Base-by-base conservation (phyloP, 2,113 vertebrate species). In the Paramormyrops kingsleyae region DNA sequence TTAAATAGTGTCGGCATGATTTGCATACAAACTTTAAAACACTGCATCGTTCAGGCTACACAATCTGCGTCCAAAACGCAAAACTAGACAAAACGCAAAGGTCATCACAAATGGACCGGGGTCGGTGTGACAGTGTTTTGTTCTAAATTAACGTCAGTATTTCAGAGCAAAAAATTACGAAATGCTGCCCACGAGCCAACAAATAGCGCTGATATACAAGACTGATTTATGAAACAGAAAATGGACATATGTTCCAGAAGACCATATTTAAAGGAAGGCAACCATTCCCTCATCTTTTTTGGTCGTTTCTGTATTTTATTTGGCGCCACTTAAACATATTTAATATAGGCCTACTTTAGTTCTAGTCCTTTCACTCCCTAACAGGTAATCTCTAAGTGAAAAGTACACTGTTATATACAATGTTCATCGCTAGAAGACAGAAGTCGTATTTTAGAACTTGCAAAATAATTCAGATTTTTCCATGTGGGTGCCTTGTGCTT, bases 381-480 rank as follows among this genome's bases (percentile, higher is more conserved):
- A 89, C 80, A 59, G 39, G 31, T 53, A 46, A 84, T 47, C 49
- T 80, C 15, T 31, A 50, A 85, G 77, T 21, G 35, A 46, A 84
- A 89, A 62, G 4, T 4, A 62, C 42, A 56, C 5, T 9, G 10
- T 39, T 62, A 46, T 85, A 31, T 62, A 21, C 39, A 80, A n/a
- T 83, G 77, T 85, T 66, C 46, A 53, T 52, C 53, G 12, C 77
- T 21, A 85, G 80, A 62, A 83, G 77, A 21, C 88, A 31, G 52
- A 46, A 83, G 83, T 47, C 90, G 91, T 92, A 93, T 94, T 93
- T 89, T 83, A 87, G 85, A 89, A 83, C 62, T 52, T 91, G 92
- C 88, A 92, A 92, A 90, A 93, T 93, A 94, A 94, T 93, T 90
- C 91, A 92, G 91, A 31, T 0, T 90, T n/a, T 91, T 93, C 91